Base-by-base conservation (phyloP, 1,140 invertebrate species). In the Babylonia areolata region DNA sequence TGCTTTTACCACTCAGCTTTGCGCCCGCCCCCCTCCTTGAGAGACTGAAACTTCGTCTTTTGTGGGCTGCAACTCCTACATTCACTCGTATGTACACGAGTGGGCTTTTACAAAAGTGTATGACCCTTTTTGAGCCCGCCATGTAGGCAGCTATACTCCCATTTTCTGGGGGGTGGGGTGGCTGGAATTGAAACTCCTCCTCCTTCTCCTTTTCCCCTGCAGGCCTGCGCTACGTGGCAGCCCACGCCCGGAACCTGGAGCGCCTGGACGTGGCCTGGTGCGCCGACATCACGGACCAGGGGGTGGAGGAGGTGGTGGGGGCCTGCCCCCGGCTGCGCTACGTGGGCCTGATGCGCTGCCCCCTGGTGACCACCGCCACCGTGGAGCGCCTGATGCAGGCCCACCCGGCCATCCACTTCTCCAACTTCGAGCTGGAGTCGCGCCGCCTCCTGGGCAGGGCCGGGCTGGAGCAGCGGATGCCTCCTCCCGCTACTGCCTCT, bases 231-330 rank as follows among this genome's bases (percentile, higher is more conserved):
- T 82, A 88, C 35, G 79, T 93, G 5, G 91, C 85, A 0, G 75
- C 84, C 3, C 87, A 91, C 82, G 84, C 88, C 42, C 85, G 81
- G 37, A 88, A 73, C 17, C 81, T 93, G 37, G 89, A 91, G 78
- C 84, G 87, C 17, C 81, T 93, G 12, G 92, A 93, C 42, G 88
- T 93, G 17, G 91, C 91, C 2, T 93, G 92, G 92, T 93, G 92
- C 82, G 80, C 88, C 23, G 88, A 87, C 35, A 86, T 93, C 31
- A 92, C 91, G 0, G 90, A 91, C 40, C 2, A 79, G 9, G 92
- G 92, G 1, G 88, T 92, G 37, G 71, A 82, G 79, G 82, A 82
- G 33, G 81, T 93, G 12, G 89, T 90, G n/a, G 87, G 86, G 58
- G 86, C 84, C 11, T 90, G 90, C 85, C 83, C 85, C 9, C 58